These are phyloP conservation scores for Clunio marinus DNA, from an alignment of 2,888 invertebrate species.

Conservation along the genomic window DNA sequence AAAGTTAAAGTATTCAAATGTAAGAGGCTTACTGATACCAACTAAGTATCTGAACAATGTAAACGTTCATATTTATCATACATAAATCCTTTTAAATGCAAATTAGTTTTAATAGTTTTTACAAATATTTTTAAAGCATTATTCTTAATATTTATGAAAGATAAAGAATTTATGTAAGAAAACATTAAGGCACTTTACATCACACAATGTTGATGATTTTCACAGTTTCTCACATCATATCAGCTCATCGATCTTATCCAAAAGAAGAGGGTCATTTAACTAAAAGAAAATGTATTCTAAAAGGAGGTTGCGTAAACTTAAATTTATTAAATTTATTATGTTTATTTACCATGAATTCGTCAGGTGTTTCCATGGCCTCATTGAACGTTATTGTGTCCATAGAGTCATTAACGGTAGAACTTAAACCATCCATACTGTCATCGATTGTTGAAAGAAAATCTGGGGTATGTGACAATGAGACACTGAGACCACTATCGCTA, in stretches of 20 bases:
- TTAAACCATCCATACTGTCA: slow-evolving; percentile 84
- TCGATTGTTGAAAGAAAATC: slow-evolving; percentile 88
- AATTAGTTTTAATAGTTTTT: no score
- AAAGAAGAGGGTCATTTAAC: slow-evolving; percentile 21
- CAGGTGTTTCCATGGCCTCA: slow-evolving; percentile 38
- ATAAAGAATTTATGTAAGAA: no score
- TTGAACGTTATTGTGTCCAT: slow-evolving; percentile 35
- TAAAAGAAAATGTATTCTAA: slow-evolving; percentile 22
- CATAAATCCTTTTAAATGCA: no score
- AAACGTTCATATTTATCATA: no score
- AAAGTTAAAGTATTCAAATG: no score
- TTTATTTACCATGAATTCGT: slow-evolving; percentile 34
- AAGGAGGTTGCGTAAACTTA: not conserved
- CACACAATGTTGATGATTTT: slow-evolving; percentile 23
- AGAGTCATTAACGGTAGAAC: slow-evolving; percentile 45
- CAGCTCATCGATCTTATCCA: slow-evolving; percentile 28
- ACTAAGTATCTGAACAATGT: no score
- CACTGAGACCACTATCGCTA: slow-evolving; percentile 89
- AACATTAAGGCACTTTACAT: slow-evolving; percentile 30
- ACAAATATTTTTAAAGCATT: no score
- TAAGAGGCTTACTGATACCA: no score
- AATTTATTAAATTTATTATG: not conserved
- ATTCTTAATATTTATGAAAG: no score
- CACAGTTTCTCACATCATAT: slow-evolving; percentile 5
- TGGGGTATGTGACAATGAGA: slow-evolving; percentile 87